Evolutionary conservation across 2,113 vertebrate genomes (phyloP), one percentile per base, ranked within the genome.

Genomic region (Mobula hypostoma): DNA sequence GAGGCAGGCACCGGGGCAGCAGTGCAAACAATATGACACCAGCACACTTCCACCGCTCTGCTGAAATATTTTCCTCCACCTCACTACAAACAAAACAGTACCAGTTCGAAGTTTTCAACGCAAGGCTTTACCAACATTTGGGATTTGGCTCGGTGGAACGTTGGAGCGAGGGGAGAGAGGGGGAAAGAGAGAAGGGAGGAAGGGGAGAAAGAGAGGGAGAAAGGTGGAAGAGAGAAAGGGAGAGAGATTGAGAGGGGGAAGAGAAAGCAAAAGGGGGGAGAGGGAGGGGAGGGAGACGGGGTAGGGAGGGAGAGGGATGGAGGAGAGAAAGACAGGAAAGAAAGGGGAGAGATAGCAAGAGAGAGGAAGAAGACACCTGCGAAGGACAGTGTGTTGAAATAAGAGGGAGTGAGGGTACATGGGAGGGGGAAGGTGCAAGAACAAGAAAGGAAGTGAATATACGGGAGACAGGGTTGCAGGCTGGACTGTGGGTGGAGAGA

Each of bases 351-450:
- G n/a, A 48, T 48, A 48, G 48, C 48, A 48, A 48, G 48, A 48
- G 48, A 48, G 48, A 48, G 48, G 3, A 5, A 66, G 7, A 66
- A 7, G 14, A 66, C 11, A 66, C 5, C 5, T 1, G 63, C 11
- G 63, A 7, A 66, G 7, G 63, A 14, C 7, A 14, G 2, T 11
- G 63, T 11, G 63, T 66, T 48, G 1, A 48, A 48, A 48, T 48
- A 66, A 66, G 63, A 66, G 63, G 40, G 79, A 19, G 40, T 15
- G 32, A 0, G 11, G 78, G 48, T 48, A 48, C 48, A 48, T 36
- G 78, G 36, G 36, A 15, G 78, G 11, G 94, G 94, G 94, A 95
- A 91, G 32, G 76, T 17, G 48, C 36, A 36, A 14, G n/a, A 12
- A 78, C 14, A 19, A 5, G 79, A 19, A 79, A 14, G 15, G 6